Percentiles rank a stretch among this genome's conserved stretches.
phyloP scores from a whole-genome alignment of 2,113 vertebrate genomes.

The Odocoileus virginianus region DNA sequence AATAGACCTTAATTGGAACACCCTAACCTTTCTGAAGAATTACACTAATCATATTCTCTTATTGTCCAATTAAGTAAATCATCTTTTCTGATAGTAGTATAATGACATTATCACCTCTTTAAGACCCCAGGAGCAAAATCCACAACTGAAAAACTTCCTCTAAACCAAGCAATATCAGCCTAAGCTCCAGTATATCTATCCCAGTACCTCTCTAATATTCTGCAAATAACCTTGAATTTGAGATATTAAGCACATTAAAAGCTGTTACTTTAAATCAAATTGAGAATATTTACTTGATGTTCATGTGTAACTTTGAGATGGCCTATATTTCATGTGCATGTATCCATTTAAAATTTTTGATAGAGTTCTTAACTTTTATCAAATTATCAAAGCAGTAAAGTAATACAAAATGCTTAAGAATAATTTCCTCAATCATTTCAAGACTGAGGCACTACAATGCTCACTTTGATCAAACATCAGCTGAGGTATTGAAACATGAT shows the following conservation, averaged over 20 bases:
- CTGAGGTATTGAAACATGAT: background rate
- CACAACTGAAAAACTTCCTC: background rate
- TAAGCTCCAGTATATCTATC: background rate
- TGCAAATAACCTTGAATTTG: background rate
- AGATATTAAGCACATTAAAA: background rate
- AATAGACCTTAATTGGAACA: background rate
- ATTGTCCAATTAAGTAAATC: constrained; percentile 1
- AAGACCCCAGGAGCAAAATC: background rate
- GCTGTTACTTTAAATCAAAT: background rate
- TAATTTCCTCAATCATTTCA: background rate
- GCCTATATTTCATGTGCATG: background rate
- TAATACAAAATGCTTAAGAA: background rate
- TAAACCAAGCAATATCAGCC: background rate
- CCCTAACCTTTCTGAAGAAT: background rate
- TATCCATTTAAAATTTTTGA: background rate
- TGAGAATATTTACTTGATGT: background rate
- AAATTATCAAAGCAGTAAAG: background rate
- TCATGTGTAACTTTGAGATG: background rate
- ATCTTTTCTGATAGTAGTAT: background rate
- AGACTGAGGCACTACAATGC: background rate
- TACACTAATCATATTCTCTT: background rate
- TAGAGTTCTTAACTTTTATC: background rate
- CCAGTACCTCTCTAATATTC: background rate
- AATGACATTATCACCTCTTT: background rate
- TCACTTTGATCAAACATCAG: background rate